Conservation (phyloP, 2,797 vertebrate genomes). For the Darevskia nairensis region DNA sequence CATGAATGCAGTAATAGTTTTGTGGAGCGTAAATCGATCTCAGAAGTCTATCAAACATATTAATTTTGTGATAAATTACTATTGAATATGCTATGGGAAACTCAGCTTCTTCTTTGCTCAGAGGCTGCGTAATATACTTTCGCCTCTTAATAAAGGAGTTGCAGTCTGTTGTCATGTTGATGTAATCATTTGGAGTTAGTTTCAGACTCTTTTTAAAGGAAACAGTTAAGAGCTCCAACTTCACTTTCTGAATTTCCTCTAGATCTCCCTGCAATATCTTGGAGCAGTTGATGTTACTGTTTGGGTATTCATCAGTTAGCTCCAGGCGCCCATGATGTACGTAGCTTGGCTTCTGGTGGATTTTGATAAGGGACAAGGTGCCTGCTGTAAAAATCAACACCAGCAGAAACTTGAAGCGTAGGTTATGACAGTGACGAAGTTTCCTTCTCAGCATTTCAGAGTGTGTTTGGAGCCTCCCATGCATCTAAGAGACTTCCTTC, state of each 20-base stretch:
- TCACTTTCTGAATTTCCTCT: constrained; percentile 80
- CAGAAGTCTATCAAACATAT: constrained; percentile 89
- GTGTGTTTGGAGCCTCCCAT: constrained; percentile 41
- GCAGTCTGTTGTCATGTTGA: constrained; percentile 84
- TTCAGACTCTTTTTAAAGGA: constrained; percentile 73
- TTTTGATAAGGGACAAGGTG: constrained; percentile 72
- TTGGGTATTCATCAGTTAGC: constrained; percentile 71
- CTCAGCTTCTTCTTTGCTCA: constrained; percentile 86
- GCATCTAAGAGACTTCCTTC: constrained; percentile 30
- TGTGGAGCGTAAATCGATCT: constrained; percentile 90
- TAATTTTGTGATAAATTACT: constrained; percentile 90
- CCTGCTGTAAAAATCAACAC: constrained; percentile 68
- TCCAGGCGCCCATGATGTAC: constrained; percentile 74
- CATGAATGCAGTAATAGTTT: constrained; percentile 91
- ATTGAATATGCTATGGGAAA: constrained; percentile 92
- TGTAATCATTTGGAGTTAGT: constrained; percentile 79
- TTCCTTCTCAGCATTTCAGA: constrained; percentile 78
- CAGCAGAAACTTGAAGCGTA: constrained; percentile 66
- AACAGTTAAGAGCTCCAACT: constrained; percentile 78
- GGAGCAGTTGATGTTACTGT: constrained; percentile 80
- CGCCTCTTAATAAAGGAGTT: constrained; percentile 79
- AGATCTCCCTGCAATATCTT: constrained; percentile 80
- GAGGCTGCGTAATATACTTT: constrained; percentile 83
- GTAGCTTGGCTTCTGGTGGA: constrained; percentile 75
- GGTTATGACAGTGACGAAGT: constrained; percentile 74